Base-by-base conservation (phyloP, 2,888 invertebrate species). In the Rugalucina vietnamica region DNA sequence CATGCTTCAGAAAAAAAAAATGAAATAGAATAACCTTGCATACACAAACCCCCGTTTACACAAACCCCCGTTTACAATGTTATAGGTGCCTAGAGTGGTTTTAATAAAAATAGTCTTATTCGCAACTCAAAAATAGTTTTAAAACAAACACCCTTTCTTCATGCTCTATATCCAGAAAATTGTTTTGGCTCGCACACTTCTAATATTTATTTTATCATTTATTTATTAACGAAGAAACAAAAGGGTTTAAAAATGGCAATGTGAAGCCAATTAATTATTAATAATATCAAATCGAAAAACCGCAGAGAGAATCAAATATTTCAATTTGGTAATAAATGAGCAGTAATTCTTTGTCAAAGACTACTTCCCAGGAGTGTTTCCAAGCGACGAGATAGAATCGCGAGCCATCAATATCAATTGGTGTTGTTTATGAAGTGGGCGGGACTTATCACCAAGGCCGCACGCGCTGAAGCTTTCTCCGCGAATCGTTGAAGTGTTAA, bases 321-420 rank as follows among this genome's bases (percentile, higher is more conserved):
- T 10, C 29, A 60, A 29, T 60, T 29, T 60, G 60, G 29, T 60
- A 60, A 60, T 60, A 60, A 60, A 60, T 60, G 60, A 60, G 29
- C 65, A 65, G 32, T 65, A 29, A 12, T 65, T 65, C 65, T 34
- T 65, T 65, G 65, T 65, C 65, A 65, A 29, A 18, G 34, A 65
- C 10, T 24, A 21, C 65, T 65, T 65, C 65, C 65, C 65, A 34
- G 21, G 65, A 34, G 85, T 80, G 88, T 84, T 88, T 86, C 32
- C 12, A 29, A 37, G 73, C 27, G 69, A 76, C 76, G 57, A 75
- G 77, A 71, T 72, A 70, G 72, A 78, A 65, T 75, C 71, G 78
- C 82, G 43, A 80, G 37, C 49, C 70, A 54, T 82, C 84, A 73
- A 49, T 69, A 81, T 50, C 75, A 82, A 88, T 88, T 87, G 87